Evolutionary conservation across 1,140 invertebrate genomes (phyloP).

Genomic region (Triops longicaudatus): DNA sequence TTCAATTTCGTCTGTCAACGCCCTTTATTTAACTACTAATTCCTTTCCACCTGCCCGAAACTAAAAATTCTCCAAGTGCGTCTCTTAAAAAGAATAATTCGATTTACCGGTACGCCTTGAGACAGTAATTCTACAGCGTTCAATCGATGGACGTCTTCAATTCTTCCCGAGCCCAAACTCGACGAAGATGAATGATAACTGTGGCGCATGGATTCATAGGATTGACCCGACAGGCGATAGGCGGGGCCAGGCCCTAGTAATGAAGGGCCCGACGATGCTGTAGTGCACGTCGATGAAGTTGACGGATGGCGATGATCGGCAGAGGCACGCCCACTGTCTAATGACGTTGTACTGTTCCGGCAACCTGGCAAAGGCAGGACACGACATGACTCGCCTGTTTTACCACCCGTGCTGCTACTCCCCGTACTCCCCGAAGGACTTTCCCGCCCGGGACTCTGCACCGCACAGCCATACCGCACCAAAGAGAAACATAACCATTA

Average conservation of each 20-base stretch:
- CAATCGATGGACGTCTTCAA: slow-evolving; percentile 41
- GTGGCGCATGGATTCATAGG: slow-evolving; percentile 45
- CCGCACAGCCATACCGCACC: neutral
- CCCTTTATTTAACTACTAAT: too few relatives aligned
- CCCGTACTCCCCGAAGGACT: slow-evolving; percentile 57
- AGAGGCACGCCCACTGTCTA: slow-evolving; percentile 85
- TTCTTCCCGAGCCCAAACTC: slow-evolving; percentile 43
- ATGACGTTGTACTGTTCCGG: slow-evolving; percentile 68
- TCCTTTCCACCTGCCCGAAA: too few relatives aligned
- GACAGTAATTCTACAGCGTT: slow-evolving; percentile 51
- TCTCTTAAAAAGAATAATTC: neutral
- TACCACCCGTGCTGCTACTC: slow-evolving; percentile 37
- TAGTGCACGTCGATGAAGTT: slow-evolving; percentile 31
- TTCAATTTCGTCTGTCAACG: too few relatives aligned
- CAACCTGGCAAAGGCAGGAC: slow-evolving; percentile 32
- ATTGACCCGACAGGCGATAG: slow-evolving; percentile 42
- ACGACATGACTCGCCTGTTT: neutral
- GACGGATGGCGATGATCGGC: slow-evolving; percentile 43
- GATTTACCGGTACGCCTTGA: slow-evolving; percentile 47
- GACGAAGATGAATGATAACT: slow-evolving; percentile 50
- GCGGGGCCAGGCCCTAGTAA: slow-evolving; percentile 34
- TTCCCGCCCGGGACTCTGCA: slow-evolving; percentile 73
- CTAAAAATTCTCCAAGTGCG: too few relatives aligned
- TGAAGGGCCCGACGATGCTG: slow-evolving; percentile 9
- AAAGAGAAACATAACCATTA: neutral